phyloP scores from a whole-genome alignment of 1,140 invertebrate species.

The Bombyx mandarina region DNA sequence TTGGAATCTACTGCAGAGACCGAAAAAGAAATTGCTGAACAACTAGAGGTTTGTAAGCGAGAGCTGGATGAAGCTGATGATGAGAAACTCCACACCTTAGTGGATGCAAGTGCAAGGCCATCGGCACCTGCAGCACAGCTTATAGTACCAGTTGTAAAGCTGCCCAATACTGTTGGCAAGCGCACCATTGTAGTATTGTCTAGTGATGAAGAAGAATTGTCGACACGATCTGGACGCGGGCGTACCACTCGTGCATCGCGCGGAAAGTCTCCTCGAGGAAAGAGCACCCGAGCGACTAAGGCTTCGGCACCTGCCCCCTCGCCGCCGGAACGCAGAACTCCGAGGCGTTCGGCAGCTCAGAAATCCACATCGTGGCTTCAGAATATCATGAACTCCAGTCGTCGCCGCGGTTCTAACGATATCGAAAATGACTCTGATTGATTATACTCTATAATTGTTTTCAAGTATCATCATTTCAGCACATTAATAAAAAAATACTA shows the following conservation, averaged over 20 bases:
- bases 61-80: slow-evolving; percentile 41
- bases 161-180: not conserved
- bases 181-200: slow-evolving; percentile 16
- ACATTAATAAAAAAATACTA: slow-evolving; percentile 2
- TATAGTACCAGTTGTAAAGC: slow-evolving; percentile 9
- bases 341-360: slow-evolving; percentile 31
- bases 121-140: slow-evolving; percentile 19
- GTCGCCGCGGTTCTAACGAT: slow-evolving; percentile 36
- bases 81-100: slow-evolving; percentile 18
- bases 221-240: slow-evolving; percentile 15
- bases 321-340: slow-evolving; percentile 34
- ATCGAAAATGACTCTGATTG: slow-evolving; percentile 48
- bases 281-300: slow-evolving; percentile 8
- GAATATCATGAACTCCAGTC: slow-evolving; percentile 20
- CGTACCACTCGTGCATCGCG: slow-evolving; percentile 9
- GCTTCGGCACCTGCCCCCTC: slow-evolving; percentile 13
- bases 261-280: not conserved
- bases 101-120: slow-evolving; percentile 13
- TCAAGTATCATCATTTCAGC: not conserved
- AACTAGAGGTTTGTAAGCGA: slow-evolving; percentile 36
- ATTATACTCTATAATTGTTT: not conserved
- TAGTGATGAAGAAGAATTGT: slow-evolving; percentile 16
- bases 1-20: slow-evolving; percentile 53
- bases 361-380: slow-evolving; percentile 36
- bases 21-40: slow-evolving; percentile 41